phyloP scores from a whole-genome alignment of 1,140 invertebrate genomes.

The Rhopalosiphum padi region DNA sequence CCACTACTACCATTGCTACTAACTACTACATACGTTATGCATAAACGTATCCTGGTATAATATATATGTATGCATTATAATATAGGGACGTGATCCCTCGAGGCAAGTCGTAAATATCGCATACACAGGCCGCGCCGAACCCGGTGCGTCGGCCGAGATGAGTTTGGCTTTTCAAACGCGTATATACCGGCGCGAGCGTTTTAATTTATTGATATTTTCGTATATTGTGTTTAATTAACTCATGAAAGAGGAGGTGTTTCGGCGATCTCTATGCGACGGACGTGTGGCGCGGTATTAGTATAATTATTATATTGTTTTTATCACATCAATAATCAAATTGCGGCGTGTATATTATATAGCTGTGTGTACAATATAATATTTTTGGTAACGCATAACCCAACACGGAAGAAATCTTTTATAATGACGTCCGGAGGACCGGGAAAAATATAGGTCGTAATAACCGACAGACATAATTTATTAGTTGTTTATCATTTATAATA shows the following conservation, averaged over 20 bases:
- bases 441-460: not conserved
- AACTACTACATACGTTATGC: not conserved
- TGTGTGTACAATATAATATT: not conserved
- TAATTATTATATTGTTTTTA: not conserved
- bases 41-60: not conserved
- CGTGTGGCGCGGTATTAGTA: not conserved
- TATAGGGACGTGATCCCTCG: not conserved
- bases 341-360: not conserved
- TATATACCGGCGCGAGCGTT: not conserved
- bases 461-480: not conserved
- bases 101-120: slow-evolving; percentile 12
- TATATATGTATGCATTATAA: no score
- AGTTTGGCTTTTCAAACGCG: not conserved
- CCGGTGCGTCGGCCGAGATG: not conserved
- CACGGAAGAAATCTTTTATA: not conserved
- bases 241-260: not conserved
- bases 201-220: slow-evolving; percentile 14
- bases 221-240: slow-evolving; percentile 6
- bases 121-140: not conserved
- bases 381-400: not conserved
- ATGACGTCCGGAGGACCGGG: not conserved
- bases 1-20: not conserved
- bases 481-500: no score
- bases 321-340: not conserved
- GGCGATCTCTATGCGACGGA: not conserved